Conservation (phyloP, 2,113 vertebrate genomes). For the Lipotes vexillifer region DNA sequence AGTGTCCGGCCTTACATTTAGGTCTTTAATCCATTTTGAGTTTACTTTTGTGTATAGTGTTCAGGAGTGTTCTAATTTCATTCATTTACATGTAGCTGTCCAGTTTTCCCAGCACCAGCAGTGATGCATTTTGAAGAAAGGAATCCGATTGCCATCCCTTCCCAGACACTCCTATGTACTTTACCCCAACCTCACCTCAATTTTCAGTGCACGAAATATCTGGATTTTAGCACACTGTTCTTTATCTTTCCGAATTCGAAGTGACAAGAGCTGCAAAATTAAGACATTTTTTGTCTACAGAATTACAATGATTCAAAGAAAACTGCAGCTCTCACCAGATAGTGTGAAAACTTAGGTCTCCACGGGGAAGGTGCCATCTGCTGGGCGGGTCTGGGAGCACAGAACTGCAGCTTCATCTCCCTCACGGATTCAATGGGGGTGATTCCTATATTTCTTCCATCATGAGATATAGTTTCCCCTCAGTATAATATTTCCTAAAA, state of each 20-base stretch:
- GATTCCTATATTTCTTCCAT: background rate
- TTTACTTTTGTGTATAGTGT: no score
- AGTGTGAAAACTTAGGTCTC: no score
- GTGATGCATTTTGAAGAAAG: background rate
- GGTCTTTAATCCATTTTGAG: no score
- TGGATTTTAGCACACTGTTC: background rate
- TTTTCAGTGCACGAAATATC: background rate
- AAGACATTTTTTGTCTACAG: background rate
- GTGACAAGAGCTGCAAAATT: background rate
- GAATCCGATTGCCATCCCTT: background rate
- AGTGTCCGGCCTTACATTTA: no score
- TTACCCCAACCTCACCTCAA: background rate
- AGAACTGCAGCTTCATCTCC: background rate
- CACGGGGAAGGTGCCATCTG: background rate
- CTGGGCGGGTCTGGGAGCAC: background rate
- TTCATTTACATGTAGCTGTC: no score
- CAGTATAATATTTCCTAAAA: background rate
- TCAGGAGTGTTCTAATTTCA: no score
- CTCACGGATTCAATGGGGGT: background rate
- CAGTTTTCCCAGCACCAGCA: no score
- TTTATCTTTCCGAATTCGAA: background rate
- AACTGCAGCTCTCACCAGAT: background rate
- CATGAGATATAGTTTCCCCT: background rate
- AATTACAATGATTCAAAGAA: background rate
- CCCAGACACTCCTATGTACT: accelerated